Evolutionary conservation across 2,797 vertebrate genomes (phyloP).

Genomic region (Eurystomus glaucurus): DNA sequence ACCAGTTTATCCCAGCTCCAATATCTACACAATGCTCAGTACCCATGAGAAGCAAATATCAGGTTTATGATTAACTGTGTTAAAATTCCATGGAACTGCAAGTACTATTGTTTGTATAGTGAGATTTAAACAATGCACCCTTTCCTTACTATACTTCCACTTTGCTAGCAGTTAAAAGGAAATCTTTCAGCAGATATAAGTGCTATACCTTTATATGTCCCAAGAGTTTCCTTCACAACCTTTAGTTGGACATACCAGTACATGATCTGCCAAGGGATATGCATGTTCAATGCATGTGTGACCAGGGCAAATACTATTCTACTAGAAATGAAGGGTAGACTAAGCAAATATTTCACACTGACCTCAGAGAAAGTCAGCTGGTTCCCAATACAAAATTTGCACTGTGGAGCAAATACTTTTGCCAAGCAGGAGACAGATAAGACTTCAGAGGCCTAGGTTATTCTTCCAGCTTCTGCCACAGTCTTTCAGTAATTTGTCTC

Average conservation of each 20-base stretch:
- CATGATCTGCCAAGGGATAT: not conserved
- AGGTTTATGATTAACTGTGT: conserved; percentile 78
- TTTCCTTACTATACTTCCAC: conserved; percentile 36
- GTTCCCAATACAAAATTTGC: not conserved
- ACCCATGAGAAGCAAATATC: conserved; percentile 73
- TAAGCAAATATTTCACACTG: not conserved
- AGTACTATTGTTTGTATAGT: conserved; percentile 63
- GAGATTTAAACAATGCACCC: conserved; percentile 67
- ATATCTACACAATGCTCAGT: conserved; percentile 65
- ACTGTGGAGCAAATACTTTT: not conserved
- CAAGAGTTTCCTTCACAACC: not conserved
- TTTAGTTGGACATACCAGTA: not conserved
- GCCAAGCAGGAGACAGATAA: not conserved
- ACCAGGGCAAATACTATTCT: not conserved
- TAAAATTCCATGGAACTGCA: conserved; percentile 81
- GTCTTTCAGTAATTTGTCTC: not conserved
- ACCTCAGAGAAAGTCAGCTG: not conserved
- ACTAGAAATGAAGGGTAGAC: not conserved
- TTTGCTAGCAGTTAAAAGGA: not conserved
- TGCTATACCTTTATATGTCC: not conserved
- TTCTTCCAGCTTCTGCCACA: not conserved
- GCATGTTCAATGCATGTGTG: rapidly evolving
- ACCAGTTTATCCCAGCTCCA: conserved; percentile 71
- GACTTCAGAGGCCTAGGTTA: not conserved
- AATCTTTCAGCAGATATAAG: not conserved